A percentile compares a stretch with the other conserved stretches of the same genome.
phyloP scores from a whole-genome alignment of 2,888 invertebrate species.

The Lamproptera curius region DNA sequence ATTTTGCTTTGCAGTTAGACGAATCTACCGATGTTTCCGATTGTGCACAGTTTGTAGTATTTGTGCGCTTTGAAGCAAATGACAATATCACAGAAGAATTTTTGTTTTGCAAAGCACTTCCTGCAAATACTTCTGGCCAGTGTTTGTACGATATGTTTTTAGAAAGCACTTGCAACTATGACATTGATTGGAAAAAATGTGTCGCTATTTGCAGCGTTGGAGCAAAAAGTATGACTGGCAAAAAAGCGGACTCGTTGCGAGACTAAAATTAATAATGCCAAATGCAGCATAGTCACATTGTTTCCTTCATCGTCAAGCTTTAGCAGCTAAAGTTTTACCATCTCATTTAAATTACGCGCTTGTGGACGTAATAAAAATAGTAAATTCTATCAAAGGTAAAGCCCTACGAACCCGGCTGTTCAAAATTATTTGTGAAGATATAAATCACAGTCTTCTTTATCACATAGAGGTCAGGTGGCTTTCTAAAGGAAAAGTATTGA shows the following conservation, averaged over 20 bases:
- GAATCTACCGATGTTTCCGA: not conserved
- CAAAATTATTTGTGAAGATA: conserved; percentile 33
- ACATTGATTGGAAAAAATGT: conserved; percentile 30
- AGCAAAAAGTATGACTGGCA: conserved; percentile 34
- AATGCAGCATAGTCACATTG: no score
- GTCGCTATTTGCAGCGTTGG: conserved; percentile 32
- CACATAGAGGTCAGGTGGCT: conserved; percentile 30
- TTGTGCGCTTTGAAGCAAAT: conserved; percentile 33
- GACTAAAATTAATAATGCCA: no score
- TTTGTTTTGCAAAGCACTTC: conserved; percentile 1
- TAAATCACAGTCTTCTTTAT: conserved; percentile 31
- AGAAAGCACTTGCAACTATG: conserved; percentile 30
- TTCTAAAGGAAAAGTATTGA: not conserved
- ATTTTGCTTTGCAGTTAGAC: not conserved
- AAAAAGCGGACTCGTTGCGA: conserved; percentile 19
- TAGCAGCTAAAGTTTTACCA: no score
- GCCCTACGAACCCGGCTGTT: no score
- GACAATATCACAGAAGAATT: conserved; percentile 24
- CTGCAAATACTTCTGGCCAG: conserved; percentile 18
- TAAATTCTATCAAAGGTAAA: no score
- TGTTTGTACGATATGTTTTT: conserved; percentile 27
- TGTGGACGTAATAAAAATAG: no score
- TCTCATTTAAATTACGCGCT: no score
- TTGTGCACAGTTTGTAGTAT: conserved; percentile 30
- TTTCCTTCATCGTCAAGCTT: no score